Evolutionary conservation across 2,797 vertebrate species (phyloP), one percentile per base, ranked within the genome.

Genomic region (Karalla daura): DNA sequence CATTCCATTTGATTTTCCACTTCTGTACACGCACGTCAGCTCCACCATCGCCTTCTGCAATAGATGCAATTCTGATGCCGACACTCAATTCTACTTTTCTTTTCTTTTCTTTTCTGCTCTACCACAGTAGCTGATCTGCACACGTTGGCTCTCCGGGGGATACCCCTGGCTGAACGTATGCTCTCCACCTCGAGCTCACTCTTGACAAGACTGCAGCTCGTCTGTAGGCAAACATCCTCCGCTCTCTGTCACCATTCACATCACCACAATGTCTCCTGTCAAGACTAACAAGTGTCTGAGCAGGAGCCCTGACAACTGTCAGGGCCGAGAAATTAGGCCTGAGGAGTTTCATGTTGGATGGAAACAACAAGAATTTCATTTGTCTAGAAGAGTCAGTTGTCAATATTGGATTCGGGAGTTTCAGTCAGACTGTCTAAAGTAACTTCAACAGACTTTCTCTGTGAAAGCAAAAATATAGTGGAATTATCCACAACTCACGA

Each of bases 201-300:
- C 63, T 23, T 62, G 60, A 75, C 72, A 61, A 52, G 51, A 37
- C 36, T 5, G 53, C 14, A 32, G 17, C 35, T 41, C 25, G 13
- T 75, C 35, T 15, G 40, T 27, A 53, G 45, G 52, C 35, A 56
- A 60, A 20, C 53, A 24, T 50, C 65, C 69, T 76, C 77, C 62
- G 67, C 71, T 67, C 60, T 53, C 58, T 41, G 18, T 69, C 40
- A 30, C 49, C 30, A 28, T 58, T 75, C 70, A 75, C 53, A 59
- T 79, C 81, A 17, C 10, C 43, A 55, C 70, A 53, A 50, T 59
- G 60, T 56, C 33, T 44, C 49, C 55, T 64, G 62, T 85, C 80
- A 76, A 46, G 45, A 27, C 63, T 64, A 78, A 78, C 70, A 72
- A 67, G 28, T 64, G 64, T 69, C 70, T 56, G 5, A 12, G 40